Percentiles rank a stretch among this genome's conserved stretches.
Conservation (phyloP, 1,140 invertebrate species). For the Drosophila kepulauana region DNA sequence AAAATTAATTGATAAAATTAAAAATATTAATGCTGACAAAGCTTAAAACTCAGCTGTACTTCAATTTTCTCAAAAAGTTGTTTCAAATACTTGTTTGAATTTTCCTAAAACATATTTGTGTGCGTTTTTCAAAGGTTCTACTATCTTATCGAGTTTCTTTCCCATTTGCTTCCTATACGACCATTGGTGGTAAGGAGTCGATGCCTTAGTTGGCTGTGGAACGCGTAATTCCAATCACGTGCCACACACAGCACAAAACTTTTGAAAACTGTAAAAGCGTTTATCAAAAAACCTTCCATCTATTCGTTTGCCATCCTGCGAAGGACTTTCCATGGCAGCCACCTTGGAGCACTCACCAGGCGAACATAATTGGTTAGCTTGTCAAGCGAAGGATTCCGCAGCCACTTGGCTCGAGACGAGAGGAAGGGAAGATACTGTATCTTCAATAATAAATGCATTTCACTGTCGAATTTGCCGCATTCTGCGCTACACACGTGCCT, state of each 20-base stretch:
- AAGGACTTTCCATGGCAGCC: no score
- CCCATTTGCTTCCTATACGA: no score
- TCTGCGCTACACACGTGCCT: slow-evolving; percentile 80
- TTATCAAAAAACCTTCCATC: slow-evolving; percentile 62
- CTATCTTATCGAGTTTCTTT: no score
- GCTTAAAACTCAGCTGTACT: no score
- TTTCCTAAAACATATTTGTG: no score
- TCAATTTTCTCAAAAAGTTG: no score
- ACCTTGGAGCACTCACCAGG: slow-evolving; percentile 37
- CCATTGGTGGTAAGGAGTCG: no score
- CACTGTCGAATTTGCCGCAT: slow-evolving; percentile 82
- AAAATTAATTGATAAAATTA: no score
- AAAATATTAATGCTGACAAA: no score
- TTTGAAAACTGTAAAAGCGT: slow-evolving; percentile 80
- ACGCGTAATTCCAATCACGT: slow-evolving; percentile 81
- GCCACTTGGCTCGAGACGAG: slow-evolving; percentile 15
- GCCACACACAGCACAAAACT: slow-evolving; percentile 71
- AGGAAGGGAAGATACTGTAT: slow-evolving; percentile 17
- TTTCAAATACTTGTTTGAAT: no score
- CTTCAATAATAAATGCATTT: slow-evolving; percentile 83
- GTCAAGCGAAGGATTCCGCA: slow-evolving; percentile 57
- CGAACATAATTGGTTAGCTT: slow-evolving; percentile 61
- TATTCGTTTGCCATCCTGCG: neutral
- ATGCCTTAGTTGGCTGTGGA: slow-evolving; percentile 36
- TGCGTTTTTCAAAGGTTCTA: no score